A percentile compares a stretch with the other conserved stretches of the same genome.
These are phyloP conservation scores for Malurus elegans DNA, from an alignment of 2,113 vertebrate genomes.

Conservation along the genomic window DNA sequence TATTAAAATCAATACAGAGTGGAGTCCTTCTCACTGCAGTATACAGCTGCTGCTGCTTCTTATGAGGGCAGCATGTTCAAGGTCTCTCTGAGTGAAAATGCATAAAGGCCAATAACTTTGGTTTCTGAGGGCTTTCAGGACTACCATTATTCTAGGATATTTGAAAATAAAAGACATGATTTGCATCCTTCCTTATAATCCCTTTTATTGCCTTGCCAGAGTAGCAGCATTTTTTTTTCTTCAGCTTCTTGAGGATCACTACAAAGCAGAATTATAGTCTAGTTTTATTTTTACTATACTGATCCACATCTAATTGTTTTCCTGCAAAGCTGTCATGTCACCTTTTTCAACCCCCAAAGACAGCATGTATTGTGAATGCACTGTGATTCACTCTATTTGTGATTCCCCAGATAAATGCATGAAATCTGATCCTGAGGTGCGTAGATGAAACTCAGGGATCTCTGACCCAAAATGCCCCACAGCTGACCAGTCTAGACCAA, in stretches of 20 bases:
- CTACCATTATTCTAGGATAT: neutral
- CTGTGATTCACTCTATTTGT: neutral
- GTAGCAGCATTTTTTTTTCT: fast-evolving
- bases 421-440: neutral
- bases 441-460: neutral
- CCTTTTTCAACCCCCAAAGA: neutral
- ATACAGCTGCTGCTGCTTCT: neutral
- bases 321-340: neutral
- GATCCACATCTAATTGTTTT: neutral
- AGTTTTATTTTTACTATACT: neutral
- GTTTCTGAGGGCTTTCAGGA: neutral
- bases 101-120: neutral
- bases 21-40: neutral
- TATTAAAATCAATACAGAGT: neutral
- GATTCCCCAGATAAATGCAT: neutral
- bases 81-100: neutral
- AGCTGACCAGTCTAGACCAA: neutral
- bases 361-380: neutral
- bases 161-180: neutral
- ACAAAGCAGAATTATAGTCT: neutral
- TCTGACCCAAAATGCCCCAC: neutral
- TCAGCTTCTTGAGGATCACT: neutral
- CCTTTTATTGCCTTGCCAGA: neutral
- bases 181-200: neutral
- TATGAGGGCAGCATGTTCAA: neutral